Conservation (phyloP, 1,140 invertebrate genomes). For the Neomicropteryx cornuta region DNA sequence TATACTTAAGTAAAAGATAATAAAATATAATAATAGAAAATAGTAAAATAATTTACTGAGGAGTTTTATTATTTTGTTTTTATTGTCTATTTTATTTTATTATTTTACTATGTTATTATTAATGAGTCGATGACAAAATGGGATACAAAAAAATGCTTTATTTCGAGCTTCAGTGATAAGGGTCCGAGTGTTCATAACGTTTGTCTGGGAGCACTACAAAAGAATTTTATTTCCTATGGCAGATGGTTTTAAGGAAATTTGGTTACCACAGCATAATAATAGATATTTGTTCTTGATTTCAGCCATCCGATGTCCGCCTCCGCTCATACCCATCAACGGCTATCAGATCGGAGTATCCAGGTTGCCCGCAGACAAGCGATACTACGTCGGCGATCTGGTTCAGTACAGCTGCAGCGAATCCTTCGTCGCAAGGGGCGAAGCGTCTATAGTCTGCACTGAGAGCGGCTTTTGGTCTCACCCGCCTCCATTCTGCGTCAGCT, state of each 20-base stretch:
- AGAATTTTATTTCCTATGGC: neutral
- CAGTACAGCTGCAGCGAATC: constrained; percentile 64
- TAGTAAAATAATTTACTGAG: too few species aligned
- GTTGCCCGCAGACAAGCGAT: constrained; percentile 39
- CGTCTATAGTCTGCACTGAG: constrained; percentile 73
- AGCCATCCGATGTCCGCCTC: constrained; percentile 72
- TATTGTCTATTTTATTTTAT: too few species aligned
- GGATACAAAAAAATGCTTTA: too few species aligned
- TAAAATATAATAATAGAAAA: too few species aligned
- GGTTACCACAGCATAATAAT: constrained; percentile 8
- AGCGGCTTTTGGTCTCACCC: constrained; percentile 78
- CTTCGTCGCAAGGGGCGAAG: constrained; percentile 64
- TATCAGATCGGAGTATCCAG: constrained; percentile 44
- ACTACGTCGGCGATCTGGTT: constrained; percentile 65
- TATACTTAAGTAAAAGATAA: too few species aligned
- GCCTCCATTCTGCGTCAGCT: constrained; percentile 57
- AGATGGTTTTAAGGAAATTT: constrained; percentile 7
- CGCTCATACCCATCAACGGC: constrained; percentile 59
- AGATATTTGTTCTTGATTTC: constrained; percentile 21
- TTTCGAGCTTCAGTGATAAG: too few species aligned
- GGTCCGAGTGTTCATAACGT: neutral
- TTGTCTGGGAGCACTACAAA: neutral
- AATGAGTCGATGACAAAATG: too few species aligned
- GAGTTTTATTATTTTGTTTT: too few species aligned
- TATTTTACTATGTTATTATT: too few species aligned